phyloP scores from a whole-genome alignment of 2,888 invertebrate genomes.

The Acleris holmiana region DNA sequence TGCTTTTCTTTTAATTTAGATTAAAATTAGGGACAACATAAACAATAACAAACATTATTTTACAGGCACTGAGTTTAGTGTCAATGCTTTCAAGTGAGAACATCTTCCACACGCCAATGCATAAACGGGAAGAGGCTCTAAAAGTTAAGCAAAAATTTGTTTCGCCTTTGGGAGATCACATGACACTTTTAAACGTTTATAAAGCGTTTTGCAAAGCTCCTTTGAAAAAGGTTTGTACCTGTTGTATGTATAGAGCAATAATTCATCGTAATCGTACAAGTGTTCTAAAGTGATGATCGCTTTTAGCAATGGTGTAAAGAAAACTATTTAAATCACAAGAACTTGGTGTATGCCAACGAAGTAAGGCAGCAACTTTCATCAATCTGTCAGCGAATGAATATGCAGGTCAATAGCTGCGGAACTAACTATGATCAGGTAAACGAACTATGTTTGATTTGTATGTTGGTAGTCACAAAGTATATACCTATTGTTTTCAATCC shows the following conservation, averaged over 20 bases:
- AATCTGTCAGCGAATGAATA: slow-evolving; percentile 86
- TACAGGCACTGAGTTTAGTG: slow-evolving; percentile 91
- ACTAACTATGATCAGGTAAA: slow-evolving; percentile 84
- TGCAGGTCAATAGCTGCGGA: slow-evolving; percentile 87
- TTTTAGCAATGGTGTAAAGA: slow-evolving; percentile 93
- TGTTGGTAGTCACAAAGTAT: slow-evolving; percentile 39
- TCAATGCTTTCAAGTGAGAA: slow-evolving; percentile 95
- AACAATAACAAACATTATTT: slow-evolving; percentile 43
- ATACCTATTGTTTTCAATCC: too few species aligned
- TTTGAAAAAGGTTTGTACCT: slow-evolving; percentile 83
- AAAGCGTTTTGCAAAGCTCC: slow-evolving; percentile 89
- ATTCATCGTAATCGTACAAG: background rate
- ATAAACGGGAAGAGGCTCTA: slow-evolving; percentile 90
- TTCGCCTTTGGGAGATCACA: slow-evolving; percentile 95
- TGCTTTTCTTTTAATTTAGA: background rate
- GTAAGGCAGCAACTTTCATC: slow-evolving; percentile 91
- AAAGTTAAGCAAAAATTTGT: slow-evolving; percentile 91
- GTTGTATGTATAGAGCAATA: background rate
- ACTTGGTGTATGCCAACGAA: slow-evolving; percentile 91
- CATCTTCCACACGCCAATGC: slow-evolving; percentile 89
- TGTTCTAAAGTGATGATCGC: slow-evolving; percentile 9
- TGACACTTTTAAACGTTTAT: slow-evolving; percentile 95
- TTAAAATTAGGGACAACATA: slow-evolving; percentile 38
- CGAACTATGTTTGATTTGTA: slow-evolving; percentile 34
- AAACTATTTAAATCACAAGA: slow-evolving; percentile 93